Evolutionary conservation across 1,140 invertebrate species (phyloP).

Genomic region (Araneus ventricosus): DNA sequence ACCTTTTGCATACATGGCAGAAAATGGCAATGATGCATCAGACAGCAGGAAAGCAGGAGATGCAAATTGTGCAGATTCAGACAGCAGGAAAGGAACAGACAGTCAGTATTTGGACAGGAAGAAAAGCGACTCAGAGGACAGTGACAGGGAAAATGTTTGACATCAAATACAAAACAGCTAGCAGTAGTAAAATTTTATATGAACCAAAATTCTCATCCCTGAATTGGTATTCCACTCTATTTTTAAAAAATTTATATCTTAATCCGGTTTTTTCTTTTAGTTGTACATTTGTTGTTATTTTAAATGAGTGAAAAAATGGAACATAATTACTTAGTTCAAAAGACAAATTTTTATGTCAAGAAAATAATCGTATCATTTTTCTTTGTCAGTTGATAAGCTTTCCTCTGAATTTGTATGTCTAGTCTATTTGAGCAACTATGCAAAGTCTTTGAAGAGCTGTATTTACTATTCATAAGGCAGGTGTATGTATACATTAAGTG

Average conservation of each 20-base stretch:
- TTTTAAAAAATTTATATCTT: neutral
- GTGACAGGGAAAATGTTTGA: conserved; percentile 26
- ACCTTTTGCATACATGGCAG: conserved; percentile 53
- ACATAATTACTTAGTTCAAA: neutral
- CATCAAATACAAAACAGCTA: conserved; percentile 5
- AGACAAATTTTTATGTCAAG: neutral
- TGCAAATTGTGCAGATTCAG: neutral
- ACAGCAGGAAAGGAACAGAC: neutral
- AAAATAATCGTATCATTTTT: neutral
- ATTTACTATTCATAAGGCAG: conserved; percentile 3
- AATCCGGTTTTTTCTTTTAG: conserved; percentile 31
- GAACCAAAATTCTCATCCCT: neutral
- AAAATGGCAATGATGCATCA: neutral
- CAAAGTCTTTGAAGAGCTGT: conserved; percentile 8
- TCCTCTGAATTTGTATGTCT: neutral
- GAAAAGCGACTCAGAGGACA: conserved; percentile 59
- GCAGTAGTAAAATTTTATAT: conserved; percentile 28
- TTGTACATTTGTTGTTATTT: neutral
- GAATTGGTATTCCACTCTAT: neutral
- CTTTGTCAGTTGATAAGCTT: neutral
- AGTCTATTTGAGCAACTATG: conserved; percentile 26
- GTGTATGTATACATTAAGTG: conserved; percentile 28
- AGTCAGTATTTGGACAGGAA: conserved; percentile 3
- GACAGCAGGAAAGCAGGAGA: neutral
- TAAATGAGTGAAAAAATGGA: neutral